These are phyloP conservation scores for Peromyscus eremicus DNA, from an alignment of 2,797 vertebrate genomes.

Conservation along the genomic window DNA sequence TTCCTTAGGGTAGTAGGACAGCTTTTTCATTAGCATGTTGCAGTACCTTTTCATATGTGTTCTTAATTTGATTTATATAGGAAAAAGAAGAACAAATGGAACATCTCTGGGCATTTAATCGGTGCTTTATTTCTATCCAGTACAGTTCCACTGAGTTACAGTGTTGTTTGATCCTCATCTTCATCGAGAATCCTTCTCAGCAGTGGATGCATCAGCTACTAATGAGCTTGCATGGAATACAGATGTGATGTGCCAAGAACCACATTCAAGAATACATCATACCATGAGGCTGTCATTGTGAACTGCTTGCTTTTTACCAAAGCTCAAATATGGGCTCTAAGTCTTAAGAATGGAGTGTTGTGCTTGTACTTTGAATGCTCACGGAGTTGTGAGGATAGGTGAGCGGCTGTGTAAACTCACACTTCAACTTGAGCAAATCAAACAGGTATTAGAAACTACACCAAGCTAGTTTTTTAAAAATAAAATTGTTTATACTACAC, in stretches of 20 bases:
- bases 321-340: conserved; percentile 12
- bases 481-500: background rate
- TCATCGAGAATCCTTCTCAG: background rate
- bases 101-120: conserved; percentile 18
- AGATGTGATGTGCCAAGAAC: background rate
- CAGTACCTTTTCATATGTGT: background rate
- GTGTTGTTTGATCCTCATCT: background rate
- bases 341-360: background rate
- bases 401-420: conserved; percentile 32
- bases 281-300: conserved; percentile 44
- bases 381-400: conserved; percentile 55
- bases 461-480: background rate
- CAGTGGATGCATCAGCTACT: conserved; percentile 32
- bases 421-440: background rate
- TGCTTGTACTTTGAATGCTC: background rate
- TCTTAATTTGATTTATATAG: conserved; percentile 19
- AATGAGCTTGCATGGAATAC: conserved; percentile 27
- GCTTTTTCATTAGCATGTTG: background rate
- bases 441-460: conserved; percentile 47
- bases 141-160: background rate
- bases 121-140: conserved; percentile 20
- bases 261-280: conserved; percentile 34
- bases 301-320: conserved; percentile 45
- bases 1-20: background rate
- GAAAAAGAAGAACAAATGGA: background rate